Base-by-base conservation (phyloP, 2,888 invertebrate genomes). In the Drosophila merina region DNA sequence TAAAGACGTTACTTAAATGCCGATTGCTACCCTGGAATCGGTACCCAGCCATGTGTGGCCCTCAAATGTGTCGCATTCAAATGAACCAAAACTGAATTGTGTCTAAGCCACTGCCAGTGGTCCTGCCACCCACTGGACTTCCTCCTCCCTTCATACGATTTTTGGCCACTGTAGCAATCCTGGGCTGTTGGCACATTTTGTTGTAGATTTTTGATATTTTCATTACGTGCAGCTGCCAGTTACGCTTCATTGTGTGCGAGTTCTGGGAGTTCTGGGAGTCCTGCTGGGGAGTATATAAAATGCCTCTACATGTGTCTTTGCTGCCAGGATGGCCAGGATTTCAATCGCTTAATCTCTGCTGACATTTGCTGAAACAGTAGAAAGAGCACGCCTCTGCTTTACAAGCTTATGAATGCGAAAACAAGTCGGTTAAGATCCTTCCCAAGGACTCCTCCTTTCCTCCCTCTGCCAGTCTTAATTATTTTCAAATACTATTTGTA, bases 131-230 rank as follows among this genome's bases (percentile, higher is more conserved):
- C 12, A 14, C 28, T 20, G 28, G 28, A 14, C 14, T 14, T 1
- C 14, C 0, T 28, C 3, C 28, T 28, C 28, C 28, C 4, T 28
- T 25, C 44, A 10, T 3, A 5, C 14, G n/a, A 14, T 14, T 10
- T 33, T 44, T 10, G 52, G 6, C 26, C 50, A 51, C 47, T 56
- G 66, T 30, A 67, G 47, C 38, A 14, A n/a, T 42, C 20, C 14
- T 48, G 54, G 77, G 49, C 77, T 69, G 80, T 83, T 75, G 75
- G 68, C 77, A 84, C 74, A 84, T 80, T 82, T 76, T 67, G 81
- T 80, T 83, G 63, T 73, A 73, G 85, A 75, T 86, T 84, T 84
- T 86, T 84, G 85, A 84, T 84, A 84, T 84, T 86, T 84, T 87
- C 87, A 87, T 87, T 81, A 87, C 75, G 87, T 87, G 77, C 87